Evolutionary conservation across 64 coral and sea anemone species (phyloP).

Genomic region (Cladopsammia gracilis): DNA sequence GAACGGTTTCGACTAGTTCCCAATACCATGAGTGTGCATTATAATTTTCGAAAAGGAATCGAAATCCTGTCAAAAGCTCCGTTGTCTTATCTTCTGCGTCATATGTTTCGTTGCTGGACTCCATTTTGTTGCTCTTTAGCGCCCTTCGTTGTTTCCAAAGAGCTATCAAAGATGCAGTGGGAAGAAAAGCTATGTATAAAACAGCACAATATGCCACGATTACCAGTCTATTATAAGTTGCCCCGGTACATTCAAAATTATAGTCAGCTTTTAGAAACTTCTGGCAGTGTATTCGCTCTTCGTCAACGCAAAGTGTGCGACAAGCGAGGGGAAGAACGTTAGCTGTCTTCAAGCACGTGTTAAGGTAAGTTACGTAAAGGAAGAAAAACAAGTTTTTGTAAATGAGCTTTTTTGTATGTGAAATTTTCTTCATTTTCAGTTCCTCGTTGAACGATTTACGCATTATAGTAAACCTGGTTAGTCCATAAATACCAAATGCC

Average conservation of each 20-base stretch:
- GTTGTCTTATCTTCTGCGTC: no score
- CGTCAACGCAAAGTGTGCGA: slow-evolving; percentile 33
- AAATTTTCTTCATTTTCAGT: neutral
- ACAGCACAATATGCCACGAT: slow-evolving; percentile 6
- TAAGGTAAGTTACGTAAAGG: slow-evolving; percentile 13
- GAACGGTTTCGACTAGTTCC: no score
- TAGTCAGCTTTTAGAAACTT: slow-evolving; percentile 38
- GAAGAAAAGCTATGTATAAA: neutral
- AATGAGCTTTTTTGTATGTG: slow-evolving; percentile 12
- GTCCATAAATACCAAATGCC: neutral
- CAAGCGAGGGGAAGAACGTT: slow-evolving; percentile 45
- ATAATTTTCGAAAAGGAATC: no score
- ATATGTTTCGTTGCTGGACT: no score
- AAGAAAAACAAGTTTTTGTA: slow-evolving; percentile 36
- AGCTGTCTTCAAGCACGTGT: slow-evolving; percentile 13
- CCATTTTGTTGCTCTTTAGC: no score
- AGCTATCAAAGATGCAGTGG: neutral
- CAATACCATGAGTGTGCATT: no score
- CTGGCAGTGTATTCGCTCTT: neutral
- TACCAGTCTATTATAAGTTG: no score
- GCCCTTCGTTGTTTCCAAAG: slow-evolving; percentile 6
- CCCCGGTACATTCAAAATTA: neutral
- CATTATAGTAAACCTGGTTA: no score
- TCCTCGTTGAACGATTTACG: no score
- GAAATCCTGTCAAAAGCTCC: no score